Evolutionary conservation across 2,888 invertebrate species (phyloP).

Genomic region (Agrotis segetum): DNA sequence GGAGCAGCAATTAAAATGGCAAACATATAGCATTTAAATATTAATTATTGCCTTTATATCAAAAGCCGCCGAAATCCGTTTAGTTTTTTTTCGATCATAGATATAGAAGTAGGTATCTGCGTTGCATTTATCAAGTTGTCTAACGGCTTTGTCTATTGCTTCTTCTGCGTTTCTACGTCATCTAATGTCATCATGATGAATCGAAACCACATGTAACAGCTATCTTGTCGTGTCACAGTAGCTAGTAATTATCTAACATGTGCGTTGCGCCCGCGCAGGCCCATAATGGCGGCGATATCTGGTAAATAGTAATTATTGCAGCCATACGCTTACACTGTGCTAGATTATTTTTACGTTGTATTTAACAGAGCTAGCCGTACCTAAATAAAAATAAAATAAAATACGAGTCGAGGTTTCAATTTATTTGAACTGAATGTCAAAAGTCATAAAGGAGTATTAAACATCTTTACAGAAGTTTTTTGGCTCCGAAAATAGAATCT

Average conservation of each 20-base stretch:
- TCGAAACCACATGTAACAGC: conserved; percentile 18
- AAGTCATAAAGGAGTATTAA: too few species aligned
- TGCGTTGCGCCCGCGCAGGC: conserved; percentile 18
- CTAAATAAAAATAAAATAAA: too few species aligned
- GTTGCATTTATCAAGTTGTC: neutral
- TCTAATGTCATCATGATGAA: neutral
- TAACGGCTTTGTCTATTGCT: neutral
- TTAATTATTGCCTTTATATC: neutral
- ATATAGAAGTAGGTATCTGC: neutral
- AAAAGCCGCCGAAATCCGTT: neutral
- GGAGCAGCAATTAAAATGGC: conserved; percentile 1
- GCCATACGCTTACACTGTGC: neutral
- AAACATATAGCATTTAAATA: neutral
- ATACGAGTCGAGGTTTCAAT: too few species aligned
- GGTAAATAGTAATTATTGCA: conserved; percentile 42
- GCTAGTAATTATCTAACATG: conserved; percentile 42
- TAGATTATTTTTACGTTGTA: conserved; percentile 1
- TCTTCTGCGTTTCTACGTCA: neutral
- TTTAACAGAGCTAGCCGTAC: neutral
- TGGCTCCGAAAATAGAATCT: too few species aligned
- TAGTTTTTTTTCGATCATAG: neutral
- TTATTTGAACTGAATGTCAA: too few species aligned
- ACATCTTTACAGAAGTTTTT: too few species aligned
- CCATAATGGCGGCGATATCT: conserved; percentile 21
- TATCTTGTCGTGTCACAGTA: conserved; percentile 25